Conservation (phyloP, 2,888 invertebrate genomes). For the Caenorhabditis macrosperma region DNA sequence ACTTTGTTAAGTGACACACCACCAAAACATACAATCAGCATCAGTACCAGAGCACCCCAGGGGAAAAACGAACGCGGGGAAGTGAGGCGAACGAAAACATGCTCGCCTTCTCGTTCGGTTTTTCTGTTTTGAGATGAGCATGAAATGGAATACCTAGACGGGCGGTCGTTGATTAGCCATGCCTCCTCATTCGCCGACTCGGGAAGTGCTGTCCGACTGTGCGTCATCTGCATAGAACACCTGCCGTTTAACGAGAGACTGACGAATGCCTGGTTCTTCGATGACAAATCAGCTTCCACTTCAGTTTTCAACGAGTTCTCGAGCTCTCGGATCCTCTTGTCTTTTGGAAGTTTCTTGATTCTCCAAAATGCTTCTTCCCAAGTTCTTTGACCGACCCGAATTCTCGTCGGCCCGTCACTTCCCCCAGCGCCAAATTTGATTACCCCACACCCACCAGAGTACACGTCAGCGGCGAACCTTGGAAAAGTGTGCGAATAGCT, state of each 20-base stretch:
- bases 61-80: not conserved
- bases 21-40: constrained; percentile 26
- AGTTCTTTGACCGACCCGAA: constrained; percentile 31
- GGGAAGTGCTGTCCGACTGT: not conserved
- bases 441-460: constrained; percentile 19
- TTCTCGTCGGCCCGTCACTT: constrained; percentile 1
- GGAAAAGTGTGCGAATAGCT: not conserved
- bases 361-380: not conserved
- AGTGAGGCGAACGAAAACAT: not conserved
- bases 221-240: constrained; percentile 2
- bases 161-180: not conserved
- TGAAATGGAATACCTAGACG: not conserved
- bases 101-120: not conserved
- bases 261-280: not conserved
- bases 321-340: too few relatives aligned
- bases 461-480: not conserved
- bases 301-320: not conserved
- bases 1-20: not conserved
- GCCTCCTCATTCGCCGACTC: too few relatives aligned
- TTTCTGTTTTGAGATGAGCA: constrained; percentile 1
- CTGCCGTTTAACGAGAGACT: not conserved
- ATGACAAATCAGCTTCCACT: not conserved
- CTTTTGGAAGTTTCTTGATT: not conserved
- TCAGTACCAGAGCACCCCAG: constrained; percentile 25
- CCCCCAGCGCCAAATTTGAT: constrained; percentile 29